These are phyloP conservation scores for Anabas testudineus DNA, from an alignment of 2,797 vertebrate species.

Conservation along the genomic window DNA sequence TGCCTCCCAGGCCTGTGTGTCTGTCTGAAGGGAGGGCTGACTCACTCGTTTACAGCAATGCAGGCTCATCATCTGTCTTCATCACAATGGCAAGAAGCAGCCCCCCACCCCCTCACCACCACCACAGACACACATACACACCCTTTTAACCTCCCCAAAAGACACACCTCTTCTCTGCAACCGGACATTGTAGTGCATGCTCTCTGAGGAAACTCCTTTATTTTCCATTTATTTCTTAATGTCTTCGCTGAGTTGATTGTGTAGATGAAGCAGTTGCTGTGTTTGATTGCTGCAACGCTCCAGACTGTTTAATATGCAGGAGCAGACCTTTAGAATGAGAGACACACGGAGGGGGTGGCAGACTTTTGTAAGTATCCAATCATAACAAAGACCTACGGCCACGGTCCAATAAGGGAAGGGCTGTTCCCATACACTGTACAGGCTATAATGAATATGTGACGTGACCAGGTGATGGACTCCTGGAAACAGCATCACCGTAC, in stretches of 20 bases:
- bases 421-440: conserved; percentile 27
- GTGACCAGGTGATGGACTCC: conserved; percentile 22
- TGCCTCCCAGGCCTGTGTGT: conserved; percentile 43
- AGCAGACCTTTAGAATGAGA: conserved; percentile 66
- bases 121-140: neutral
- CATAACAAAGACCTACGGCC: conserved; percentile 64
- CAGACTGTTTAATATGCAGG: conserved; percentile 71
- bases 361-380: conserved; percentile 67
- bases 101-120: conserved; percentile 14
- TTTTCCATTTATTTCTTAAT: conserved; percentile 15
- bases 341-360: conserved; percentile 42
- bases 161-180: conserved; percentile 7
- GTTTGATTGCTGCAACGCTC: conserved; percentile 63
- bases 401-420: conserved; percentile 57
- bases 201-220: conserved; percentile 1
- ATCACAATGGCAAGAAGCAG: conserved; percentile 62
- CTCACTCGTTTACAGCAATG: conserved; percentile 79
- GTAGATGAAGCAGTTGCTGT: conserved; percentile 36
- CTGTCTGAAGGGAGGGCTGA: conserved; percentile 69
- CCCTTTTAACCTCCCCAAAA: neutral
- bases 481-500: conserved; percentile 30
- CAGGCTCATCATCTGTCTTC: conserved; percentile 79
- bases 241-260: conserved; percentile 24
- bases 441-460: conserved; percentile 41
- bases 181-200: neutral